A percentile compares a stretch with the other conserved stretches of the same genome.
These are phyloP conservation scores for Luehdorfia chinensis DNA, from an alignment of 1,140 invertebrate genomes.

Conservation along the genomic window DNA sequence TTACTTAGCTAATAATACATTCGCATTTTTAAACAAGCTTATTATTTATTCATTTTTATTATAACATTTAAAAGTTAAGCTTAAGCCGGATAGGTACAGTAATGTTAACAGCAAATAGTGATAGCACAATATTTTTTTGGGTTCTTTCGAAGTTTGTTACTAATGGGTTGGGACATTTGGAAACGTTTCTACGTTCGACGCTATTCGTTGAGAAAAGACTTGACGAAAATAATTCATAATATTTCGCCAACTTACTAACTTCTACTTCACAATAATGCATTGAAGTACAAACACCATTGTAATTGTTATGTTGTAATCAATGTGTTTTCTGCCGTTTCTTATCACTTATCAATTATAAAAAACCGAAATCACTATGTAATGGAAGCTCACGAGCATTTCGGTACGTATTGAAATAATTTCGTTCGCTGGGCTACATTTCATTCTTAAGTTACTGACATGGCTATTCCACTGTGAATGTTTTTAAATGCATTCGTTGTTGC, in stretches of 20 bases:
- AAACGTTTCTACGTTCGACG: too few species aligned
- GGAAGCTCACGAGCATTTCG: slow-evolving; percentile 24
- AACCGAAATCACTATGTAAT: slow-evolving; percentile 22
- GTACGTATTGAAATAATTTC: slow-evolving; percentile 24
- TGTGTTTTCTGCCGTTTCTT: slow-evolving; percentile 22
- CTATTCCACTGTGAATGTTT: slow-evolving; percentile 19
- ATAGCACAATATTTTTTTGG: too few species aligned
- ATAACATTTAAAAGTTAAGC: too few species aligned
- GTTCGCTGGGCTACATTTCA: slow-evolving; percentile 10
- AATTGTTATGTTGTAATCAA: slow-evolving; percentile 34
- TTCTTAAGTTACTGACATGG: slow-evolving; percentile 13
- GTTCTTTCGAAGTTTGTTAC: too few species aligned
- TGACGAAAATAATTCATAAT: not conserved
- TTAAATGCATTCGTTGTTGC: slow-evolving; percentile 20
- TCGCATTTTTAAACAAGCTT: too few species aligned
- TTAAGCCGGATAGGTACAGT: too few species aligned
- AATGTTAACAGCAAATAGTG: too few species aligned
- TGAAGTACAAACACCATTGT: slow-evolving; percentile 12
- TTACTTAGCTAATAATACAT: slow-evolving; percentile 5
- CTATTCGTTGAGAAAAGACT: too few species aligned
- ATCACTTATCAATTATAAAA: slow-evolving; percentile 9
- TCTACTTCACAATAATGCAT: too few species aligned
- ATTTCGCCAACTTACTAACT: not conserved
- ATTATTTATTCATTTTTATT: not conserved
- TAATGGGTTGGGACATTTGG: too few species aligned